Evolutionary conservation across 2,888 invertebrate genomes (phyloP), one percentile per base, ranked within the genome.

Genomic region (Melanostoma scalare): DNA sequence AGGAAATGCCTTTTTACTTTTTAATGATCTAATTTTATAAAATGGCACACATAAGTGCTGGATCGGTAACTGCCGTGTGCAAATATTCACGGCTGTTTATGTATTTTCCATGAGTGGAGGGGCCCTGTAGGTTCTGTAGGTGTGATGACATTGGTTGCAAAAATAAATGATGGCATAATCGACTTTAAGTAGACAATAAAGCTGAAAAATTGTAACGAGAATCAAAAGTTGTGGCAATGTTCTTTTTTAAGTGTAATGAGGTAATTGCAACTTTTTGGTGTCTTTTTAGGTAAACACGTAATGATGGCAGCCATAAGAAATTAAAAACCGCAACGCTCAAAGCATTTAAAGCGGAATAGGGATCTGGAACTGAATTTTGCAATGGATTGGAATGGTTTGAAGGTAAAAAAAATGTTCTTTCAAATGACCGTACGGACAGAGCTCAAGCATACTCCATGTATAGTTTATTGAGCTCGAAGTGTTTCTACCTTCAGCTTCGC

Each of bases 1-100:
- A 53, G 65, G 46, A 79, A 75, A 42, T 58, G 61, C 61, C 79
- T 72, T 84, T 84, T 84, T 79, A 84, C 84, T 79, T 84, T 84
- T 84, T 84, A 84, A 84, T 84, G 84, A 84, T 84, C 79, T 84
- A 79, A 84, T 84, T 84, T 84, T 67, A 79, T 78, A 84, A 84
- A 84, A 84, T 79, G 84, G 78, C 79, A 58, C 79, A 79, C 84
- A 75, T 71, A 84, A 84, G 74, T 84, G 84, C 84, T 67, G 73
- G 78, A 79, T 79, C 79, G 74, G 79, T 79, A 79, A 82, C 82
- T 74, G 82, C 33, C 78, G 61, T 46, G 20, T 20, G 74, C 79
- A 79, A 74, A 75, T 79, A 84, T 75, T 79, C 79, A 74, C 60
- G 71, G 81, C 77, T 81, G 65, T 36, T 73, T 71, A 56, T 74